phyloP scores from a whole-genome alignment of 2,888 invertebrate genomes.

The Thymelicus acteon region DNA sequence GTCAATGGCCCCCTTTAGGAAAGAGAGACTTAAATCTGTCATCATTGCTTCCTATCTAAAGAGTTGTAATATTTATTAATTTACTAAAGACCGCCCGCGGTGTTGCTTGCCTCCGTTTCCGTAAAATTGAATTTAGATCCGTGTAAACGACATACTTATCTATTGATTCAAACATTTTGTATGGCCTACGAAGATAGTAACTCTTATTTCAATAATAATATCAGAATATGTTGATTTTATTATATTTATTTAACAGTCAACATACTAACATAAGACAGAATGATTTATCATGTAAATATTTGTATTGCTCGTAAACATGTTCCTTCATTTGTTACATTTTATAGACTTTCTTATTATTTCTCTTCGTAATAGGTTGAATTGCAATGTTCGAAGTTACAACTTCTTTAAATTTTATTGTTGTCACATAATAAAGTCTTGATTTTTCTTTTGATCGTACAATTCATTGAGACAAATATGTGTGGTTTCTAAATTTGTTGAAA shows the following conservation, averaged over 20 bases:
- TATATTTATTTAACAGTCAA: background rate
- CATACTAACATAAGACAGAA: background rate
- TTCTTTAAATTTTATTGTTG: conserved; percentile 22
- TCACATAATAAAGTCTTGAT: conserved; percentile 18
- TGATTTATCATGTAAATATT: background rate
- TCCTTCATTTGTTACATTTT: conserved; percentile 33
- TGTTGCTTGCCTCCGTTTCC: conserved; percentile 46
- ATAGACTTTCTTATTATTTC: conserved; percentile 31
- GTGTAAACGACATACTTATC: conserved; percentile 17
- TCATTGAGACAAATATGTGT: background rate
- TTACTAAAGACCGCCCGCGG: conserved; percentile 49
- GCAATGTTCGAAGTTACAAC: conserved; percentile 23
- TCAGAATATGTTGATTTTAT: background rate
- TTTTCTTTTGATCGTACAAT: conserved; percentile 5
- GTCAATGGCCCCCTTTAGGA: too few species aligned
- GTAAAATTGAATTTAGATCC: conserved; percentile 41
- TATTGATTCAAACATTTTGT: conserved; percentile 18
- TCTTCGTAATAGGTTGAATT: conserved; percentile 30
- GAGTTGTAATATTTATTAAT: conserved; percentile 68
- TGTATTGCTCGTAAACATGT: conserved; percentile 11
- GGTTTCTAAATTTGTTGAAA: too few species aligned
- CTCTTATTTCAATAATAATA: background rate
- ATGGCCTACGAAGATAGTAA: background rate
- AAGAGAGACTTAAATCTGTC: conserved; percentile 79
- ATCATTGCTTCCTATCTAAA: conserved; percentile 77